These are phyloP conservation scores for Naso thynnoides DNA, from an alignment of 2,797 vertebrate genomes.

Conservation along the genomic window DNA sequence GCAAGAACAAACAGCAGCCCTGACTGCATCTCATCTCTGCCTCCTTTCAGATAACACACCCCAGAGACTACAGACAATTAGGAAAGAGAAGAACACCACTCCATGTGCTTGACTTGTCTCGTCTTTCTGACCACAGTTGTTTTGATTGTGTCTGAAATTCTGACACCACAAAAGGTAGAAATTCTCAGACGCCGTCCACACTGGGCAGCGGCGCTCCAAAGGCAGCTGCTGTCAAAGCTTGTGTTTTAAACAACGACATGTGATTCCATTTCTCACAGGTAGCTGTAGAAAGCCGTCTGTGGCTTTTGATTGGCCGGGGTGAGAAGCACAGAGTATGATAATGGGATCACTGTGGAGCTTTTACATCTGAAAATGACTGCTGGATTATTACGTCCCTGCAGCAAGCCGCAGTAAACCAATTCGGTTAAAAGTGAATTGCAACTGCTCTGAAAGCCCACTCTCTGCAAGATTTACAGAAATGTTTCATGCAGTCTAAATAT, in stretches of 20 bases:
- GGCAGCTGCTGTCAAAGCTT: slow-evolving; percentile 24
- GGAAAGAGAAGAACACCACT: slow-evolving; percentile 64
- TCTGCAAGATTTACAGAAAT: slow-evolving; percentile 20
- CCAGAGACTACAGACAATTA: slow-evolving; percentile 82
- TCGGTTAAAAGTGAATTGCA: slow-evolving; percentile 14
- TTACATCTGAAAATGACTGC: slow-evolving; percentile 47
- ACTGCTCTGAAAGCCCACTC: background rate
- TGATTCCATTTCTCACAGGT: slow-evolving; percentile 43
- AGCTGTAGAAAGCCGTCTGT: slow-evolving; percentile 28
- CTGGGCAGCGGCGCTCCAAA: slow-evolving; percentile 16
- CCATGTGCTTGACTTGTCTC: slow-evolving; percentile 56
- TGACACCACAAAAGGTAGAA: slow-evolving; percentile 35
- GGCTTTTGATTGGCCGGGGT: slow-evolving; percentile 47
- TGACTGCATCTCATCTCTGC: slow-evolving; percentile 71
- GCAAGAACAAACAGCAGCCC: slow-evolving; percentile 70
- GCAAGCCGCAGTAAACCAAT: slow-evolving; percentile 42
- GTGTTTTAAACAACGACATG: slow-evolving; percentile 37
- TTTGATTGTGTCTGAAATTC: slow-evolving; percentile 57
- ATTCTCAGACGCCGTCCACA: slow-evolving; percentile 34
- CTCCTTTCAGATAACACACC: slow-evolving; percentile 70
- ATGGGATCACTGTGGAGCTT: slow-evolving; percentile 36
- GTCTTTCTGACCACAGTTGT: slow-evolving; percentile 49
- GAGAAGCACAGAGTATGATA: slow-evolving; percentile 37
- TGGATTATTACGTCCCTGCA: slow-evolving; percentile 29
- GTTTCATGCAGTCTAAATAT: slow-evolving; percentile 15